Evolutionary conservation across 2,113 vertebrate species (phyloP).

Genomic region (Garra rufa): DNA sequence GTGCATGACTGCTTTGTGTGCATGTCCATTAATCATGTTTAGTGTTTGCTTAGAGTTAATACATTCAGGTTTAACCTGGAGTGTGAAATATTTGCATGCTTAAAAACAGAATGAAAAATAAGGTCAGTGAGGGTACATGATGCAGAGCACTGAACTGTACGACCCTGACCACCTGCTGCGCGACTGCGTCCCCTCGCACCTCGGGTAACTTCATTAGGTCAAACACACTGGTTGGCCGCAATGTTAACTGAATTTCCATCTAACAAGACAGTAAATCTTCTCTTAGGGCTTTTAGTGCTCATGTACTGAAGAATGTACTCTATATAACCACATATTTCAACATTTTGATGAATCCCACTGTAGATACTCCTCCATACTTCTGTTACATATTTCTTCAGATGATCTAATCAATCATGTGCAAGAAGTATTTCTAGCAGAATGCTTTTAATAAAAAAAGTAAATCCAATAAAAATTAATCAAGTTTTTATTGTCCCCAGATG

Average conservation of each 20-base stretch:
- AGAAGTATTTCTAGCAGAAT: not conserved
- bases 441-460: slow-evolving; percentile 33
- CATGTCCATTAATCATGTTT: slow-evolving; percentile 1
- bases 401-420: slow-evolving; percentile 1
- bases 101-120: slow-evolving; percentile 9
- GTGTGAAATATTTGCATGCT: slow-evolving; percentile 1
- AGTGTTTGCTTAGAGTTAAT: slow-evolving; percentile 2
- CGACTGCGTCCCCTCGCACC: slow-evolving; percentile 15
- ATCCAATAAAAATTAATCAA: slow-evolving; percentile 40
- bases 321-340: not conserved
- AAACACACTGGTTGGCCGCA: not conserved
- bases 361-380: not conserved
- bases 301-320: slow-evolving; percentile 6
- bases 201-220: slow-evolving; percentile 4
- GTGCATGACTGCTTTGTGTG: not conserved
- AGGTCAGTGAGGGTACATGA: slow-evolving; percentile 8
- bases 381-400: no score
- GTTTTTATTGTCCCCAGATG: slow-evolving; percentile 34
- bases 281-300: not conserved
- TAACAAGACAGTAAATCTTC: not conserved
- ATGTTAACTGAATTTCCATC: not conserved
- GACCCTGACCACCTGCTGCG: slow-evolving; percentile 7
- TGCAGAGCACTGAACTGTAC: not conserved
- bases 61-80: not conserved
- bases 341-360: not conserved